These are phyloP conservation scores for Sebastes variabilis DNA, from an alignment of 2,797 vertebrate genomes.

Conservation along the genomic window DNA sequence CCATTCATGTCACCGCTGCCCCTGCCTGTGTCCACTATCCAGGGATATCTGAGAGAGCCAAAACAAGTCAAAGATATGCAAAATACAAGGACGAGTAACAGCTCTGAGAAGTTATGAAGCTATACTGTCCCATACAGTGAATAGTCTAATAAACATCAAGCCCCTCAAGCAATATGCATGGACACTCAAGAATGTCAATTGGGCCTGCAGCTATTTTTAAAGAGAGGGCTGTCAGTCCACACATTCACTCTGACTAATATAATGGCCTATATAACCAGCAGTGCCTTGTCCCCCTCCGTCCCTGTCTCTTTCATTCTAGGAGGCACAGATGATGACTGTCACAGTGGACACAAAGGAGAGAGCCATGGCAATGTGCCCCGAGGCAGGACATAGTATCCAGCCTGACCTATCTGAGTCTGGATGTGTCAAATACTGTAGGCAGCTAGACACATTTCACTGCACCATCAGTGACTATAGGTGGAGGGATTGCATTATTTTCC, in stretches of 20 bases:
- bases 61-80: constrained; percentile 30
- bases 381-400: constrained; percentile 41
- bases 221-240: constrained; percentile 22
- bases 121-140: neutral
- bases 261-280: constrained; percentile 57
- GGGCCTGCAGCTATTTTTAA: constrained; percentile 57
- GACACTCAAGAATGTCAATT: constrained; percentile 43
- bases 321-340: constrained; percentile 62
- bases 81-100: neutral
- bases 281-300: constrained; percentile 30
- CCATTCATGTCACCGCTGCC: constrained; percentile 61
- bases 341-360: constrained; percentile 47
- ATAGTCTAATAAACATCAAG: constrained; percentile 19
- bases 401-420: constrained; percentile 57
- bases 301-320: constrained; percentile 52
- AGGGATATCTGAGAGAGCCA: constrained; percentile 43
- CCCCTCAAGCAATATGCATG: constrained; percentile 6
- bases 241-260: constrained; percentile 49
- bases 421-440: constrained; percentile 13
- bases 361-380: constrained; percentile 30
- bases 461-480: neutral
- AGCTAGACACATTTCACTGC: neutral
- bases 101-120: constrained; percentile 2
- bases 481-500: neutral
- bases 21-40: constrained; percentile 18